These are phyloP conservation scores for Himalopsyche japonica DNA, from an alignment of 2,888 invertebrate species.

Conservation along the genomic window DNA sequence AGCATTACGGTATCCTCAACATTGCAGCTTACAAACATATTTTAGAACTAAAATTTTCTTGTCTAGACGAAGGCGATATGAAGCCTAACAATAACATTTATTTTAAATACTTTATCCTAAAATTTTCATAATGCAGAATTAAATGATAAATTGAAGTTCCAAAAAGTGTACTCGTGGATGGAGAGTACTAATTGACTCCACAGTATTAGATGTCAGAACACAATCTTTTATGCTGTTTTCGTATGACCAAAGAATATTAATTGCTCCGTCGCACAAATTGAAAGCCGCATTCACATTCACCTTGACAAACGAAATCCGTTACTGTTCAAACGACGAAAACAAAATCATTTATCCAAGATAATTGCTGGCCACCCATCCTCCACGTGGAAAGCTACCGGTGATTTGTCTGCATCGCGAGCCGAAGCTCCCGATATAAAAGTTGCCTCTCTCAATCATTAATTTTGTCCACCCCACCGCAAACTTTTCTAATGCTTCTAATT, in stretches of 20 bases:
- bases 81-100: no score
- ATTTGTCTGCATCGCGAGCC: not conserved
- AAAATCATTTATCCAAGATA: slow-evolving; percentile 38
- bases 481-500: slow-evolving; percentile 41
- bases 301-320: not conserved
- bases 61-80: no score
- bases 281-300: not conserved
- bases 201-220: not conserved
- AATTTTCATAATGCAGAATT: no score
- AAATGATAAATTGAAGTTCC: no score
- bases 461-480: slow-evolving; percentile 39
- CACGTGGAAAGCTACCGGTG: slow-evolving; percentile 3
- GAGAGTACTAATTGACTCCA: no score
- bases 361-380: slow-evolving; percentile 23
- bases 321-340: slow-evolving; percentile 31
- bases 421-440: slow-evolving; percentile 1
- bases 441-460: slow-evolving; percentile 36
- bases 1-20: no score
- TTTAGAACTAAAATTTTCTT: no score
- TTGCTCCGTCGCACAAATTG: not conserved
- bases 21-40: no score
- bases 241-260: not conserved
- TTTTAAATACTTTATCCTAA: no score
- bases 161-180: no score
- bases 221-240: not conserved